Base-by-base conservation (phyloP, 2,797 vertebrate species). In the Danio jaintianensis region DNA sequence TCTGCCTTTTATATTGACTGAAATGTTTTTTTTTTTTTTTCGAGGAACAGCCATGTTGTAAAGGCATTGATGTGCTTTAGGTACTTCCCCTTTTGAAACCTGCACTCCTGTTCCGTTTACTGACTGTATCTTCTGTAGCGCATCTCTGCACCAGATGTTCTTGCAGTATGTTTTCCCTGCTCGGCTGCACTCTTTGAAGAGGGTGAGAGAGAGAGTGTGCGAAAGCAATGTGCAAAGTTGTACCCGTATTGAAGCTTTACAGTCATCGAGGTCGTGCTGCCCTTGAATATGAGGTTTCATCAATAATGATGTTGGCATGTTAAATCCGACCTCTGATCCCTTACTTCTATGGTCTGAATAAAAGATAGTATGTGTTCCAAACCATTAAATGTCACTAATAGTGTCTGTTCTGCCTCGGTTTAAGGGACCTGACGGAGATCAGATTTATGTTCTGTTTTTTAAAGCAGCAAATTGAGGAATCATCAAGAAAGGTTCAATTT, bases 91-190 rank as follows among this genome's bases (percentile, higher is more conserved):
- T 59, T 59, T 58, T 68, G 29, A 70, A 70, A 48, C 43, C 29
- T 10, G n/a, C 55, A 38, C 55, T 70, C 53, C 76, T 78, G 76
- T 52, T 70, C 56, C n/a, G 67, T 53, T 52, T 66, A 70, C 36
- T 36, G 78, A 55, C 75, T 61, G 71, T 75, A 38, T 63, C 47
- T 76, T 79, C 78, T 83, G 75, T 83, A 62, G 78, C 62, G 75
- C 80, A 75, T 64, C 63, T 77, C 84, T 79, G 81, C 80, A 84
- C 89, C 91, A 92, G 91, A 91, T 93, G 91, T 89, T 86, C 88
- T 82, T 79, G 70, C 90, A 92, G 89, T 90, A 85, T 90, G 89
- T 67, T 88, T 87, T 90, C 82, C 86, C 87, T 91, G 91, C 90
- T 89, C 90, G 85, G 87, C 89, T 91, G 89, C 85, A 68, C 88